These are phyloP conservation scores for Misgurnus mizolepis DNA, from an alignment of 2,113 vertebrate genomes.

Conservation along the genomic window DNA sequence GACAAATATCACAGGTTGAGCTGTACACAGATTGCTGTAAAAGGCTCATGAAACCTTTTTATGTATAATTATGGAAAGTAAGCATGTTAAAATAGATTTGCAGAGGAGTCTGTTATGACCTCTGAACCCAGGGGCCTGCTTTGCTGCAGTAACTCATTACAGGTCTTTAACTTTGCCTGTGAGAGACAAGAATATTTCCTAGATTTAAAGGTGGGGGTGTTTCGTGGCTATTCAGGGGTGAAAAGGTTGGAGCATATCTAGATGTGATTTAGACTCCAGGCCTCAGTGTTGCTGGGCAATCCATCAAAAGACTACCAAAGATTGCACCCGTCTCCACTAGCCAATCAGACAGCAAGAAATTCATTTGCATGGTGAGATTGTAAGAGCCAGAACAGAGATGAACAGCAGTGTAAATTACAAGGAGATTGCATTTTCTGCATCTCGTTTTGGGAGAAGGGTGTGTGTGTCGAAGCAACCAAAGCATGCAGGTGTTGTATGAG, in stretches of 20 bases:
- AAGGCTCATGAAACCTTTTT: background rate
- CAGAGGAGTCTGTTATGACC: background rate
- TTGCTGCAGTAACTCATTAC: slow-evolving; percentile 24
- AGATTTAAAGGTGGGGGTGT: background rate
- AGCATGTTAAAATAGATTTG: background rate
- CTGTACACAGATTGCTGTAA: background rate
- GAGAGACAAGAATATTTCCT: slow-evolving; percentile 27
- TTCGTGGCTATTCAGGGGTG: slow-evolving; percentile 12
- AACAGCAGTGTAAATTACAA: slow-evolving; percentile 47
- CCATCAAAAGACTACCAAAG: slow-evolving; percentile 42
- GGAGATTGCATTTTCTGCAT: slow-evolving; percentile 37
- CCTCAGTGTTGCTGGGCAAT: slow-evolving; percentile 33
- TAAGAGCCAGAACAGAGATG: slow-evolving; percentile 11
- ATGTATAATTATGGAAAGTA: slow-evolving; percentile 11
- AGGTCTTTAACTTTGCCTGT: slow-evolving; percentile 28
- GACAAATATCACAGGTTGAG: slow-evolving; percentile 1
- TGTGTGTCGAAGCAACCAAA: background rate
- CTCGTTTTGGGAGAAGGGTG: background rate
- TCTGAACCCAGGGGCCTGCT: slow-evolving; percentile 6
- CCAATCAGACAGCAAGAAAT: slow-evolving; percentile 34
- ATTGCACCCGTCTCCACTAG: background rate
- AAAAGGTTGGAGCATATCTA: slow-evolving; percentile 31
- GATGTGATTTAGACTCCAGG: slow-evolving; percentile 42
- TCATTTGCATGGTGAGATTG: slow-evolving; percentile 21
- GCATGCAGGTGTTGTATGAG: background rate